These are phyloP conservation scores for Acromyrmex heyeri DNA, from an alignment of 1,140 invertebrate species.

Conservation along the genomic window DNA sequence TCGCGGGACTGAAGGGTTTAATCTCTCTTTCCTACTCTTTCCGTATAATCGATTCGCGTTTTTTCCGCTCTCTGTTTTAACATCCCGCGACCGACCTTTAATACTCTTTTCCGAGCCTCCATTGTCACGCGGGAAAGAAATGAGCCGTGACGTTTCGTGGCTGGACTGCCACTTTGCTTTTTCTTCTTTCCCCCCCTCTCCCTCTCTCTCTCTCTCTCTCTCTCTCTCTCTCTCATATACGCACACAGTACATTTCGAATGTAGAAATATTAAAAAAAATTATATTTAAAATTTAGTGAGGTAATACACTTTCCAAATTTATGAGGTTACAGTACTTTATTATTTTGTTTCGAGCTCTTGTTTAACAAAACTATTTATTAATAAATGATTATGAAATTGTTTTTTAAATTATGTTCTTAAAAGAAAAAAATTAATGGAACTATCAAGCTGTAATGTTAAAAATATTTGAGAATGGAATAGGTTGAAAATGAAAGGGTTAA, in stretches of 20 bases:
- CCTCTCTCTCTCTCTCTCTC: not conserved
- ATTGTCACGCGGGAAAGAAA: constrained; percentile 52
- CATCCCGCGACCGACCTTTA: constrained; percentile 17
- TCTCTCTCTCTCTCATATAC: too few species aligned
- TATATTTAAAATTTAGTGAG: too few species aligned
- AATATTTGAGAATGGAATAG: not conserved
- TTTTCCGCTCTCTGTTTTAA: constrained; percentile 45
- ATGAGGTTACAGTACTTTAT: not conserved
- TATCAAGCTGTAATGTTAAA: not conserved
- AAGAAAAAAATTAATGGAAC: not conserved
- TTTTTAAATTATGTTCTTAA: not conserved
- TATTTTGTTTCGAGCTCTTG: not conserved
- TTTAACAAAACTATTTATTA: not conserved
- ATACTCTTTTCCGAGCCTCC: constrained; percentile 45
- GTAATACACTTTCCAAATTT: not conserved
- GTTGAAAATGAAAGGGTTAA: constrained; percentile 24
- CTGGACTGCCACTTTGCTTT: constrained; percentile 33
- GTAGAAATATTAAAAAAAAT: too few species aligned
- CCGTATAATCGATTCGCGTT: constrained; percentile 15
- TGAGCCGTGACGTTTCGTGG: constrained; percentile 57
- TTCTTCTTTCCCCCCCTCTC: not conserved
- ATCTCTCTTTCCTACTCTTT: constrained; percentile 58
- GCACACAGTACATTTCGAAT: not conserved
- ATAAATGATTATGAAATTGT: not conserved
- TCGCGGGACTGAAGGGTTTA: constrained; percentile 80